Base-by-base conservation (phyloP, 2,888 invertebrate species). In the Hipparchia sbordonii region DNA sequence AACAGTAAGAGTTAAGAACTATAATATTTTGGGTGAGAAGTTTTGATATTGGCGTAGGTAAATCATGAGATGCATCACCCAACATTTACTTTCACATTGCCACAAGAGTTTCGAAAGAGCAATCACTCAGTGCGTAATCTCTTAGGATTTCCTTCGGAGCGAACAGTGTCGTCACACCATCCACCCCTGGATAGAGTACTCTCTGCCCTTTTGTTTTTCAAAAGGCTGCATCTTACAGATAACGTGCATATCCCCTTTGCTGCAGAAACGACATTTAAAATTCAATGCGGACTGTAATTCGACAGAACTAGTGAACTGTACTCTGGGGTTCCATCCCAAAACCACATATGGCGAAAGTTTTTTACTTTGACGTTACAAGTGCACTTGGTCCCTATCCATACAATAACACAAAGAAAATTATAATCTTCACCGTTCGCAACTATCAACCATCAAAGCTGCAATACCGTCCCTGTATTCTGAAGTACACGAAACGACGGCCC, bases 41-140 rank as follows among this genome's bases (percentile, higher is more conserved):
- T 70, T 71, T 63, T 72, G 74, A 79, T 82, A 79, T 79, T 77
- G 79, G 74, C 75, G 77, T 79, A 88, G 81, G 88, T 89, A 90
- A 89, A 89, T 90, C 87, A 88, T 87, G 82, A 81, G 82, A 85
- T 84, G 85, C 85, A 86, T 86, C 86, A 77, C 79, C 83, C 82
- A 88, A 88, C 85, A 91, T 89, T 90, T 90, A 90, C 87, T 90
- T 87, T 82, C 83, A 84, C 84, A 84, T 80, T 83, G 82, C 87
- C 86, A 79, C 85, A 83, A 84, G 85, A 91, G 88, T 92, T 91
- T 85, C 84, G 85, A 83, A 89, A 91, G 85, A 88, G 91, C 90
- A 92, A 93, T 93, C 93, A 92, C 93, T 93, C 93, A 93, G 87
- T 83, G 78, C 83, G 89, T 92, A 93, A 93, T 93, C 93, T 93